Percentiles rank a stretch among this genome's conserved stretches.
phyloP scores from a whole-genome alignment of 2,888 invertebrate genomes.

The Acholoe squamosa region DNA sequence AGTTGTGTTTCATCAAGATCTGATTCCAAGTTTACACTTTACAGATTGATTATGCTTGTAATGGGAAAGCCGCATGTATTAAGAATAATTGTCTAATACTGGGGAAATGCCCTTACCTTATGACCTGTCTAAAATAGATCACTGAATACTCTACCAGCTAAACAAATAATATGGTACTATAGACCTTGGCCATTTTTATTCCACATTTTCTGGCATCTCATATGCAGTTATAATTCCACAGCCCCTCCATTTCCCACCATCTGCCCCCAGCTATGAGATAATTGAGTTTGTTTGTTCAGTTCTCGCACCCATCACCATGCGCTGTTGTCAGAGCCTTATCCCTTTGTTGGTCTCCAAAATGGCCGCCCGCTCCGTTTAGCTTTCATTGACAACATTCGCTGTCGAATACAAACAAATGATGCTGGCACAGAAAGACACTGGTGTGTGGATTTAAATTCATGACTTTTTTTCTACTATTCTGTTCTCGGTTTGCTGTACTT shows the following conservation, averaged over 20 bases:
- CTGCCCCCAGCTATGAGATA: background rate
- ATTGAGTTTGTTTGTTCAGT: conserved; percentile 20
- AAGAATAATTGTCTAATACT: no score
- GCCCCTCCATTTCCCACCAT: background rate
- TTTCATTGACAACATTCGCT: conserved; percentile 26
- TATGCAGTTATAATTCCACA: background rate
- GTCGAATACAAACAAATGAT: background rate
- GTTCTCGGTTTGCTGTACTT: background rate
- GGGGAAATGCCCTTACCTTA: no score
- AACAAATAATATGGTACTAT: no score
- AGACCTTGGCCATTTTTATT: no score
- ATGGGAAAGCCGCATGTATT: no score
- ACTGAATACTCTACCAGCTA: no score
- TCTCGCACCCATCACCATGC: background rate
- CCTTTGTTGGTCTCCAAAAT: conserved; percentile 7
- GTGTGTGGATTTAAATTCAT: background rate
- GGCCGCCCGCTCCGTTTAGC: background rate
- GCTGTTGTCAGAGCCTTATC: conserved; percentile 20
- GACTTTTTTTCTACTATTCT: background rate
- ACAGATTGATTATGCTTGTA: no score
- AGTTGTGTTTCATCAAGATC: no score
- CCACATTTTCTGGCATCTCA: no score
- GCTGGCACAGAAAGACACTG: background rate
- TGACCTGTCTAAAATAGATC: no score
- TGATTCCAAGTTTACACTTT: no score